phyloP scores from a whole-genome alignment of 2,113 vertebrate genomes.

The Odontesthes bonariensis region DNA sequence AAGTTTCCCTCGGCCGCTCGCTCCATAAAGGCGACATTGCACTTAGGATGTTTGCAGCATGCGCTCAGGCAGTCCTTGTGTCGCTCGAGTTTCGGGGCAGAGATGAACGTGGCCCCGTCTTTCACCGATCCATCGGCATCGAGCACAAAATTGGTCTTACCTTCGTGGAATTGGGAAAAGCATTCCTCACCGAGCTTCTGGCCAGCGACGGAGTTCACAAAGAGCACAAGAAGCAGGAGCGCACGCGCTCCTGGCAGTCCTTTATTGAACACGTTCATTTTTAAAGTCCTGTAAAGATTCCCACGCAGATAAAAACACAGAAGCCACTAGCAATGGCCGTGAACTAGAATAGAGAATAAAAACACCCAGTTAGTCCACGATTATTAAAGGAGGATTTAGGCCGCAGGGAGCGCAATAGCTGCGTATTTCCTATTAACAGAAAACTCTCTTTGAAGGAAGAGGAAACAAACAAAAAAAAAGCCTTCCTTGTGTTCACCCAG shows the following conservation, averaged over 20 bases:
- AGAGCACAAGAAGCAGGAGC: slow-evolving; percentile 25
- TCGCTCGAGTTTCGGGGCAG: slow-evolving; percentile 76
- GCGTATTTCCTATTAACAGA: neutral
- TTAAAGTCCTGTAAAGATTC: neutral
- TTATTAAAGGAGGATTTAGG: neutral
- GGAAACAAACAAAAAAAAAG: neutral
- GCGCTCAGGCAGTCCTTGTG: slow-evolving; percentile 86
- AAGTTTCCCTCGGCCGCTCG: slow-evolving; percentile 29
- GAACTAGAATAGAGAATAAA: neutral
- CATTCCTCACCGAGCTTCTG: slow-evolving; percentile 76
- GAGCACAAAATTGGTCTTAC: slow-evolving; percentile 87
- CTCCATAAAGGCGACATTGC: slow-evolving; percentile 93
- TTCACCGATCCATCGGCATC: slow-evolving; percentile 89
- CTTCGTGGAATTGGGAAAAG: slow-evolving; percentile 78
- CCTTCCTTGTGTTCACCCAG: neutral
- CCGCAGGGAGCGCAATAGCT: slow-evolving; percentile 12
- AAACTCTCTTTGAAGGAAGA: too few relatives aligned
- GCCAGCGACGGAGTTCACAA: neutral
- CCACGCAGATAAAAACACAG: neutral
- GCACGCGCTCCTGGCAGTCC: neutral
- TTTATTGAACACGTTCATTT: slow-evolving; percentile 41
- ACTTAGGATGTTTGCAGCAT: slow-evolving; percentile 86
- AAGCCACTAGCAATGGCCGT: neutral
- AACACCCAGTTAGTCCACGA: neutral
- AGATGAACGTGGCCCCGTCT: slow-evolving; percentile 89